Evolutionary conservation across 2,797 vertebrate species (phyloP).

Genomic region (Chaetodon trifasciatus): DNA sequence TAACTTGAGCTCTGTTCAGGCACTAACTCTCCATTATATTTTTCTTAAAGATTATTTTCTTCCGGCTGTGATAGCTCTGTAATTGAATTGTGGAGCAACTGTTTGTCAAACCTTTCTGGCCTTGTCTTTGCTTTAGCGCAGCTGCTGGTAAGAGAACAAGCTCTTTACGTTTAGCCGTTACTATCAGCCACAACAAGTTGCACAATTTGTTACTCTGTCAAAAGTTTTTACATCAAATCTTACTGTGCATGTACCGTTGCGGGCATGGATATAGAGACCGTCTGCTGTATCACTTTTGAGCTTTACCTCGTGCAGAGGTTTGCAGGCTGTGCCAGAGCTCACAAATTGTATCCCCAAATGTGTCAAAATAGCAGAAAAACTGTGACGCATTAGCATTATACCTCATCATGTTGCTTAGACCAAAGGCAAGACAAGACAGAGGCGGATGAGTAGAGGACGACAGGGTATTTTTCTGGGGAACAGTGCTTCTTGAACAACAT

Average conservation of each 20-base stretch:
- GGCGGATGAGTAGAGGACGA: not conserved
- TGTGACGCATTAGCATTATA: not conserved
- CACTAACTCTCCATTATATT: not conserved
- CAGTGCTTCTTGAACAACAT: not conserved
- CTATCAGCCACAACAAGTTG: not conserved
- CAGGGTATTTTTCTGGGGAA: not conserved
- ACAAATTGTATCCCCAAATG: not conserved
- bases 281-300: constrained; percentile 11
- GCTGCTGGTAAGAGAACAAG: not conserved
- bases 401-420: not conserved
- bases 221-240: not conserved
- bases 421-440: not conserved
- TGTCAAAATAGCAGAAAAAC: constrained; percentile 1
- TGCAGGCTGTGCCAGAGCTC: constrained; percentile 4
- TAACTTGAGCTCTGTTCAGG: not conserved
- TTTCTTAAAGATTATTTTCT: not conserved
- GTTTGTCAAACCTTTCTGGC: constrained; percentile 1
- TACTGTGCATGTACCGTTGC: not conserved
- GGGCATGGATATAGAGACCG: not conserved
- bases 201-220: constrained; percentile 19
- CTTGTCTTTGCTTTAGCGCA: not conserved
- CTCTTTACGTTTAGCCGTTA: constrained; percentile 17
- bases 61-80: not conserved
- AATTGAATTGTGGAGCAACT: constrained; percentile 18
- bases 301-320: not conserved